Base-by-base conservation (phyloP, 2,888 invertebrate genomes). In the Andrena trimmerana region DNA sequence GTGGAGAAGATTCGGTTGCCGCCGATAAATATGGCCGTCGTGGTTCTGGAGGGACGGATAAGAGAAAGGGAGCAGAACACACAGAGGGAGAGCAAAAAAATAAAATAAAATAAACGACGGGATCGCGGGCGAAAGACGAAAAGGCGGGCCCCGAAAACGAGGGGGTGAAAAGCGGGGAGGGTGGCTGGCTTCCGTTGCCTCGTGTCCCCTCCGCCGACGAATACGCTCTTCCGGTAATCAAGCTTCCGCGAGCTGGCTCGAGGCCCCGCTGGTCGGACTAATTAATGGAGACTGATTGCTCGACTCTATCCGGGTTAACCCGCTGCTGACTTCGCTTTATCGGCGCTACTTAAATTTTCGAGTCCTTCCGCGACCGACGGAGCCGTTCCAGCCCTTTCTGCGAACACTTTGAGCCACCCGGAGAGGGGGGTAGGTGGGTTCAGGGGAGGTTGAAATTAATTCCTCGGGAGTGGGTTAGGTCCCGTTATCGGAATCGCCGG, bases 201-300 rank as follows among this genome's bases (percentile, higher is more conserved):
- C 75, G 69, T 84, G 84, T 84, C 62, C 73, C 69, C 52, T 16
- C 42, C 48, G 31, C 20, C 59, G 50, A 74, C 75, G 59, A 88
- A 83, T 83, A 86, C 84, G 75, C 78, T 71, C 57, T 86, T 81
- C 83, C 85, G 82, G 89, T 90, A 90, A 91, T 91, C 89, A 90
- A 90, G 88, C 87, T 27, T 83, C 72, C 72, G 78, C 74, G 79
- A 73, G 86, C 86, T 69, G 54, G 69, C 69, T 88, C 83, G 78
- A 85, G 82, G 84, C 86, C 84, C 78, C 79, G 82, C 87, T 82
- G 85, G 89, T 88, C 88, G 89, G 90, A 85, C 91, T 92, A 92
- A 92, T 92, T 92, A 92, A 92, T 92, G 90, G 90, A 89, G 90
- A 92, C 91, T 91, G 92, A 92, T 92, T 92, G 92, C 90, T 91